phyloP scores from a whole-genome alignment of 2,888 invertebrate species.

The Trachelus iudaicus region DNA sequence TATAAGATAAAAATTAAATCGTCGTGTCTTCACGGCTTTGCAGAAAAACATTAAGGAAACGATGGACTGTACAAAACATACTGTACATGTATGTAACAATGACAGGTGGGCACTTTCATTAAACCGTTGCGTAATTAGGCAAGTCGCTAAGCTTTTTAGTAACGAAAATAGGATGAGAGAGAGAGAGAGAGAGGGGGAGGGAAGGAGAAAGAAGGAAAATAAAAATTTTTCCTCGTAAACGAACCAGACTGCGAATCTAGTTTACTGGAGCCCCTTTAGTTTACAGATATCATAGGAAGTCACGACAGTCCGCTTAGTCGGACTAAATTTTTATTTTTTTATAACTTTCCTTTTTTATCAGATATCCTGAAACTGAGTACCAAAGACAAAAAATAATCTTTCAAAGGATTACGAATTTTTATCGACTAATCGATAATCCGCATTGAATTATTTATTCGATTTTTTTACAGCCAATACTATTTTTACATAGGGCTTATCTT shows the following conservation, averaged over 20 bases:
- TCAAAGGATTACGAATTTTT: no score
- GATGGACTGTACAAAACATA: not conserved
- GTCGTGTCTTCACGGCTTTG: not conserved
- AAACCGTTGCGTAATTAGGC: not conserved
- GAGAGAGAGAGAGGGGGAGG: not conserved
- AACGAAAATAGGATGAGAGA: not conserved
- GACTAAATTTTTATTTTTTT: not conserved
- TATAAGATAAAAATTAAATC: not conserved
- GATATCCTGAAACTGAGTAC: not conserved
- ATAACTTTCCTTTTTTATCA: not conserved
- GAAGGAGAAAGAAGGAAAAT: not conserved
- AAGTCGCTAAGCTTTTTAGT: not conserved
- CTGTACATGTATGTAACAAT: not conserved
- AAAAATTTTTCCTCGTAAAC: not conserved
- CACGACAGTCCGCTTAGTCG: not conserved
- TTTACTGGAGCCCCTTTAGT: not conserved
- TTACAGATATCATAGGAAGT: not conserved
- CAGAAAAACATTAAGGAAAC: not conserved
- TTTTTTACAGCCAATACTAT: no score
- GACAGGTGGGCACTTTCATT: not conserved
- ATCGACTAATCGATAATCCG: no score
- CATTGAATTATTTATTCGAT: no score
- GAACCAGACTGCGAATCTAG: not conserved
- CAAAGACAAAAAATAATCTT: not conserved
- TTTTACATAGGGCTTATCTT: no score